Percentiles rank a stretch among this genome's conserved stretches.
phyloP scores from a whole-genome alignment of 2,113 vertebrate genomes.

The Cyprinus carpio region DNA sequence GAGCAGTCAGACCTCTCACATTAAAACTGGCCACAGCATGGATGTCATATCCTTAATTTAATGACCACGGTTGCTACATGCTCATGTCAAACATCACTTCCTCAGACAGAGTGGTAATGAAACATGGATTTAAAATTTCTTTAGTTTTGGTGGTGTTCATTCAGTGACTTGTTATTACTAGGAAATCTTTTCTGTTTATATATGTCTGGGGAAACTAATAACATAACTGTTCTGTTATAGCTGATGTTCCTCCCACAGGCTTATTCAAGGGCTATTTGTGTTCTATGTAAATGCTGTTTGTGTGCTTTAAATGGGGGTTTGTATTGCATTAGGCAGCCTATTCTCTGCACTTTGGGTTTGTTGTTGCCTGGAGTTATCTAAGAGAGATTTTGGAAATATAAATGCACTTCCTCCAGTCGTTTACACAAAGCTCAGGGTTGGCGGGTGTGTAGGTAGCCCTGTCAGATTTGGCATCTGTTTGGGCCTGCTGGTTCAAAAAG shows the following conservation, averaged over 20 bases:
- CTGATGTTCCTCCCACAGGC: slow-evolving; percentile 3
- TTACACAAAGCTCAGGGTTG: not conserved
- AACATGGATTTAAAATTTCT: not conserved
- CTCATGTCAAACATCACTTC: slow-evolving; percentile 13
- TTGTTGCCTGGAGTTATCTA: not conserved
- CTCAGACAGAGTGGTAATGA: not conserved
- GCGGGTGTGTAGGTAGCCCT: not conserved
- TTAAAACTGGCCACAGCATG: slow-evolving; percentile 19
- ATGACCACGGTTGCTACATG: not conserved
- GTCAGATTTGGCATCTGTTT: slow-evolving; percentile 15
- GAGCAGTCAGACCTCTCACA: not conserved
- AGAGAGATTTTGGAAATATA: not conserved
- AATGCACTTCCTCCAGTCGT: not conserved
- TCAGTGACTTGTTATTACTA: not conserved
- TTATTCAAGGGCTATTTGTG: not conserved
- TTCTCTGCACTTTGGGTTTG: not conserved
- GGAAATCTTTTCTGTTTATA: not conserved
- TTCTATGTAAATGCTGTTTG: not conserved
- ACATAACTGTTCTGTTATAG: not conserved
- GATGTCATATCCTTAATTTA: slow-evolving; percentile 2
- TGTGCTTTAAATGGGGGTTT: not conserved
- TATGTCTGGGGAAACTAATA: no score
- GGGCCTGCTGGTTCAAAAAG: slow-evolving; percentile 21
- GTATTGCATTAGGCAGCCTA: not conserved
- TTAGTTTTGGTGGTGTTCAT: slow-evolving; percentile 6